These are phyloP conservation scores for Lichenostomus cassidix DNA, from an alignment of 2,113 vertebrate species.

Conservation along the genomic window DNA sequence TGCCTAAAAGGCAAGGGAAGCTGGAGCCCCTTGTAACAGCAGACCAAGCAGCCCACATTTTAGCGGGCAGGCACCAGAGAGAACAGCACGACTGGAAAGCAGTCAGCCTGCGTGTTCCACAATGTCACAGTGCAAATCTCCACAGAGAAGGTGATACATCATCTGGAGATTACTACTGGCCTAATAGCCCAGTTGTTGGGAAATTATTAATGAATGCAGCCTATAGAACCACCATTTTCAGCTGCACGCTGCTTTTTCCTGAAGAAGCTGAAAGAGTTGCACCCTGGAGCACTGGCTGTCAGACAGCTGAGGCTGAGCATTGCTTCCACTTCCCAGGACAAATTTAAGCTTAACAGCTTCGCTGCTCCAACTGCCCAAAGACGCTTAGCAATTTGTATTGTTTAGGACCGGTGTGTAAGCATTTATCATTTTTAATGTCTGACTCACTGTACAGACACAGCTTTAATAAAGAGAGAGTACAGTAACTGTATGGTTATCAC, in stretches of 20 bases:
- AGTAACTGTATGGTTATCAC: not conserved
- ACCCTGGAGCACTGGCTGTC: not conserved
- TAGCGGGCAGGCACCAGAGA: not conserved
- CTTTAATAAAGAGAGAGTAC: not conserved
- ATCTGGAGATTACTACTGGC: not conserved
- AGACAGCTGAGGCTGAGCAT: not conserved
- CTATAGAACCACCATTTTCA: not conserved
- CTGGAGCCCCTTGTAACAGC: not conserved
- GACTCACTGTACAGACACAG: not conserved
- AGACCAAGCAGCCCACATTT: not conserved
- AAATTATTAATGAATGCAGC: not conserved
- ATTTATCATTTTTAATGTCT: not conserved
- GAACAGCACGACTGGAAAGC: fast-evolving
- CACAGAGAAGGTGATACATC: not conserved
- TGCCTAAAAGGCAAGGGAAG: not conserved
- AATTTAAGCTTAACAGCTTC: not conserved
- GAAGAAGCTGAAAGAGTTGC: not conserved
- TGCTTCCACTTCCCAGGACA: not conserved
- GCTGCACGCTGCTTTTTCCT: not conserved
- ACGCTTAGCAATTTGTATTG: not conserved
- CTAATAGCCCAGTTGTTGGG: not conserved
- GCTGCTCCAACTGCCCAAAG: not conserved
- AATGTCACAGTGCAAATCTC: not conserved
- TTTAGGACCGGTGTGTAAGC: not conserved
- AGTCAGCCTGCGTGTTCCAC: not conserved